These are phyloP conservation scores for Virgularia gustaviana DNA, from an alignment of 92 coral and sea anemone genomes.

Conservation along the genomic window DNA sequence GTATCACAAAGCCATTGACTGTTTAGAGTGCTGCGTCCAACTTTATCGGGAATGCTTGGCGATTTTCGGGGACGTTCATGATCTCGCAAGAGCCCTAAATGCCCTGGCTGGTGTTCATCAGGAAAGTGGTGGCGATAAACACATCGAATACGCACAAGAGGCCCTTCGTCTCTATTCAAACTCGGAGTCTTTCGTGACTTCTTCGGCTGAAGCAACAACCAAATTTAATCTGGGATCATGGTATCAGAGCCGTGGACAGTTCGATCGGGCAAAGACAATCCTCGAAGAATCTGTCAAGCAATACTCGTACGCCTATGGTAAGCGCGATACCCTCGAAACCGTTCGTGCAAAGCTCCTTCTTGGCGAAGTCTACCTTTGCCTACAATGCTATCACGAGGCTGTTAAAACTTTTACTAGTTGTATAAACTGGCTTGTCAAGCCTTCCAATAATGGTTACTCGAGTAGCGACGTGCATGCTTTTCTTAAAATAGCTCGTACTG, in stretches of 20 bases:
- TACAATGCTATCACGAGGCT: conserved; percentile 18
- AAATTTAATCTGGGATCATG: conserved; percentile 10
- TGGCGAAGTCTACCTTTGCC: conserved; percentile 16
- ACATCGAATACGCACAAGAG: conserved; percentile 1
- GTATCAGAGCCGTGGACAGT: conserved; percentile 13
- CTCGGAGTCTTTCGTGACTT: conserved; percentile 5
- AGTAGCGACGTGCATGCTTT: conserved; percentile 7
- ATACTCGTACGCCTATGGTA: conserved; percentile 25
- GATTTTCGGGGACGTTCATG: neutral
- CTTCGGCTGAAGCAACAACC: conserved; percentile 13
- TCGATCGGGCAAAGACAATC: neutral
- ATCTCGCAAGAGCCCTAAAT: conserved; percentile 12
- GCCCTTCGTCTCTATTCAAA: conserved; percentile 19
- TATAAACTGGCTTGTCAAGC: neutral
- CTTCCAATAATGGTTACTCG: neutral
- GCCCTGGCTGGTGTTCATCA: neutral
- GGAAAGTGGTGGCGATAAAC: neutral
- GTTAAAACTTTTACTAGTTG: conserved; percentile 12
- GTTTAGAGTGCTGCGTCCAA: conserved; percentile 24
- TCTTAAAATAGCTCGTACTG: conserved; percentile 24
- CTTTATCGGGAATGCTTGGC: conserved; percentile 21
- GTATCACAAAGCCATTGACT: conserved; percentile 12
- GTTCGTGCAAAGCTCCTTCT: conserved; percentile 8
- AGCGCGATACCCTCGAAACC: conserved; percentile 9
- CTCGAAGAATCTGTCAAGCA: conserved; percentile 7